Conservation (phyloP, 2,888 invertebrate species). For the Amitus sp. region DNA sequence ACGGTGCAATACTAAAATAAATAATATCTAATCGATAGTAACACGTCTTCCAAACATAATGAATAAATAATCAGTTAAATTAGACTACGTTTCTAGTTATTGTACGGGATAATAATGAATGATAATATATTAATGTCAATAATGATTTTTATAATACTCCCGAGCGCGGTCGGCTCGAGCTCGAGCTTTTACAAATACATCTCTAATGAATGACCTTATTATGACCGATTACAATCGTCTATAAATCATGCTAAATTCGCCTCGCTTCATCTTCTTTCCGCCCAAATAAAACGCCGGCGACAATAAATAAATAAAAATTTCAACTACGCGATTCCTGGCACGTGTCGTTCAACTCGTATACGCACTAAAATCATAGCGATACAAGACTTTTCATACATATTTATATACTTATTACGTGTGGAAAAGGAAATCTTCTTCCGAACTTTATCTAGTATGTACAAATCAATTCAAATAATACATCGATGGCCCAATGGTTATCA, state of each 20-base stretch:
- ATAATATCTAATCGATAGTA: conserved; percentile 58
- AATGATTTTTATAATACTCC: conserved; percentile 66
- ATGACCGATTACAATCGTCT: conserved; percentile 36
- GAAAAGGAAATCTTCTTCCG: conserved; percentile 13
- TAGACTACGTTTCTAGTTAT: conserved; percentile 65
- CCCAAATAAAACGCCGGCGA: conserved; percentile 14
- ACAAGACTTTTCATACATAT: conserved; percentile 34
- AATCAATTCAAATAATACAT: conserved; percentile 44
- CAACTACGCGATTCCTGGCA: conserved; percentile 42
- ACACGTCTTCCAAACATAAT: conserved; percentile 61
- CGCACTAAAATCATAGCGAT: conserved; percentile 31
- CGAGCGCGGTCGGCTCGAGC: conserved; percentile 46
- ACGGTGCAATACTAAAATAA: conserved; percentile 43
- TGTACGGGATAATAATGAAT: conserved; percentile 64
- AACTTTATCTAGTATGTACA: conserved; percentile 56
- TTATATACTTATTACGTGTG: conserved; percentile 36
- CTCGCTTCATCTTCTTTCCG: conserved; percentile 15
- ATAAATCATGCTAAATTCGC: conserved; percentile 51
- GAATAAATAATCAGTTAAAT: conserved; percentile 66
- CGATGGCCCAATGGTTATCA: background rate
- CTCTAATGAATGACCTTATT: conserved; percentile 31
- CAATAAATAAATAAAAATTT: conserved; percentile 51
- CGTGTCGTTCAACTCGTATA: conserved; percentile 39
- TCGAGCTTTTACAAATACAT: conserved; percentile 22
- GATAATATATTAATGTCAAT: conserved; percentile 66